Conservation (phyloP, 2,797 vertebrate genomes). For the Simalia tracyae region DNA sequence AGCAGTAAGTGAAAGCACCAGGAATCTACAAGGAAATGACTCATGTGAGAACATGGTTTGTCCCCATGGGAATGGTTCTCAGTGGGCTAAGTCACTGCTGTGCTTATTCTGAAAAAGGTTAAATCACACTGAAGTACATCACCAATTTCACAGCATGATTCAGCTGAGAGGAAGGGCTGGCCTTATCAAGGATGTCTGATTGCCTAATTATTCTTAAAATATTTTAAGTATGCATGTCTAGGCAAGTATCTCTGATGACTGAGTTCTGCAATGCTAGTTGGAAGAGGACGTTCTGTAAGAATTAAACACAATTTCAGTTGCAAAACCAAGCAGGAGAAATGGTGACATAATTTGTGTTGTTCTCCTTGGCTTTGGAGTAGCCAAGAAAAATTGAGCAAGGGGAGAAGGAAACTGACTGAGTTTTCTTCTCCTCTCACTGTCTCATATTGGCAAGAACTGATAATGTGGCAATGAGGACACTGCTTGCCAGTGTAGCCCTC, state of each 20-base stretch:
- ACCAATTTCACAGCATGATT: conserved; percentile 15
- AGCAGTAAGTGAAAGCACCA: neutral
- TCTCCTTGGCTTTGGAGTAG: conserved; percentile 5
- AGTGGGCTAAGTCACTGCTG: conserved; percentile 9
- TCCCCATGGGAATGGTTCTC: conserved; percentile 26
- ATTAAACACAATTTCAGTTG: conserved; percentile 20
- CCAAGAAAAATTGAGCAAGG: conserved; percentile 8
- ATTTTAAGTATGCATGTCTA: neutral
- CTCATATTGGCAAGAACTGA: conserved; percentile 31
- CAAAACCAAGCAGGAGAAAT: neutral
- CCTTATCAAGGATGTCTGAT: conserved; percentile 18
- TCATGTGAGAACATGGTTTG: neutral
- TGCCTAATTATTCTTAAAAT: conserved; percentile 34
- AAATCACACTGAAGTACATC: conserved; percentile 29
- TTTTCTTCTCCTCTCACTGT: conserved; percentile 52
- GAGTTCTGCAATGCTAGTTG: conserved; percentile 29
- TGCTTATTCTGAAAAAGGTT: conserved; percentile 23
- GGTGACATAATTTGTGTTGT: conserved; percentile 15
- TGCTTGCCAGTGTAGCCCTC: no score
- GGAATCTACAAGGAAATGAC: neutral
- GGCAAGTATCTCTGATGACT: neutral
- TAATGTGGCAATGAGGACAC: no score
- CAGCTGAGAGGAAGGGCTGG: conserved; percentile 37
- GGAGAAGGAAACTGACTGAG: conserved; percentile 32
- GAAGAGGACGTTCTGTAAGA: conserved; percentile 17